These are phyloP conservation scores for Julus scandinavius DNA, from an alignment of 2,888 invertebrate species.

Conservation along the genomic window DNA sequence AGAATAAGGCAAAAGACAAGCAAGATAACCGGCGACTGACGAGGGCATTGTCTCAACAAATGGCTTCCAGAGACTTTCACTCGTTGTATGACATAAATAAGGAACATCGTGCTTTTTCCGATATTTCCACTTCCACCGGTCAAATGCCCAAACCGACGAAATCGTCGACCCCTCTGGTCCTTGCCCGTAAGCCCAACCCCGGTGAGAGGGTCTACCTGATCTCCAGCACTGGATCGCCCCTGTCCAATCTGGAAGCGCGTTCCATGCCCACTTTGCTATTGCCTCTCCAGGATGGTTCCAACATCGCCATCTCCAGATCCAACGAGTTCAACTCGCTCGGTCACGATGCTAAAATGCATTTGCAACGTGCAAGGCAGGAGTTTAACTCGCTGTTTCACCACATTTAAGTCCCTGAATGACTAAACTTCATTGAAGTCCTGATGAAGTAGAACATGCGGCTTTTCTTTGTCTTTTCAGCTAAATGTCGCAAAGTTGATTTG, in stretches of 20 bases:
- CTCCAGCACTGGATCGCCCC: background rate
- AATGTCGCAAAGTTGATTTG: no score
- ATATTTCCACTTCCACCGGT: background rate
- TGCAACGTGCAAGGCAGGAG: background rate
- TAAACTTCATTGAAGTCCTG: no score
- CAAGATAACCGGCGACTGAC: background rate
- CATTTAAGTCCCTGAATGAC: background rate
- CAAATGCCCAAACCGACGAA: background rate
- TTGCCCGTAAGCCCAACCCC: background rate
- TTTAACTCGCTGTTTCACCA: background rate
- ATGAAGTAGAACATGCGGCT: no score
- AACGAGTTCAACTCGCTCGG: background rate
- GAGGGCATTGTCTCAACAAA: background rate
- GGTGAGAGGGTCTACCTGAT: background rate
- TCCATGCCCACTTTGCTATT: background rate
- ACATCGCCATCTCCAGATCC: background rate
- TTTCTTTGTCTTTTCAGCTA: no score
- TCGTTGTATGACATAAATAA: background rate
- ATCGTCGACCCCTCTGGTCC: background rate
- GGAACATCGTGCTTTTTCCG: background rate
- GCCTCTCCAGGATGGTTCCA: background rate
- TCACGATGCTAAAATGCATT: background rate
- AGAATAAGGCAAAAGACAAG: background rate
- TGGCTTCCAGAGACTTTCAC: background rate
- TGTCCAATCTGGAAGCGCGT: background rate